These are phyloP conservation scores for Synanthedon andrenaeformis DNA, from an alignment of 2,888 invertebrate species.

Conservation along the genomic window DNA sequence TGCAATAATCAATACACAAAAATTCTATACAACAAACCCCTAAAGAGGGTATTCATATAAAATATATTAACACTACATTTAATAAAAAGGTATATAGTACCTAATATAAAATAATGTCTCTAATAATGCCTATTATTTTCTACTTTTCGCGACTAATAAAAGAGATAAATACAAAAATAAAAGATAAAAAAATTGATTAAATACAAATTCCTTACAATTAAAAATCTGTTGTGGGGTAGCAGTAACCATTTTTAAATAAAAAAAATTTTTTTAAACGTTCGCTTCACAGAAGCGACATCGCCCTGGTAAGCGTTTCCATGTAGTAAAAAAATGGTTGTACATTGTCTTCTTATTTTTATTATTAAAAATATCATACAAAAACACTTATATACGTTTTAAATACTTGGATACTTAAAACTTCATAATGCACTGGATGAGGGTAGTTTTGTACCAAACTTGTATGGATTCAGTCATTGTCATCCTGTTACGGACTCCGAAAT, in stretches of 20 bases:
- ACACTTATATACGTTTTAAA: conserved; percentile 44
- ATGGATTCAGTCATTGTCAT: conserved; percentile 39
- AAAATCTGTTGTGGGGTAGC: not conserved
- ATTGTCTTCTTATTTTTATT: conserved; percentile 36
- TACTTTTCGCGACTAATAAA: conserved; percentile 11
- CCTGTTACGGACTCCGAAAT: conserved; percentile 38
- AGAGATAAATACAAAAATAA: not conserved
- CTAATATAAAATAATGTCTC: conserved; percentile 35
- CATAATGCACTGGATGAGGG: conserved; percentile 60
- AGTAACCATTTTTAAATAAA: not conserved
- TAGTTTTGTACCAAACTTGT: conserved; percentile 48
- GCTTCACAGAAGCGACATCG: conserved; percentile 60
- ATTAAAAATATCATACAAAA: conserved; percentile 54
- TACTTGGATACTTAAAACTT: conserved; percentile 38
- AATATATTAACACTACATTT: conserved; percentile 29
- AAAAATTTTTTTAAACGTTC: conserved; percentile 6
- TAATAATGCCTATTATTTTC: conserved; percentile 44
- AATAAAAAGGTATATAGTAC: conserved; percentile 23
- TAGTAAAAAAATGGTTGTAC: conserved; percentile 36
- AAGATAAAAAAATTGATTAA: not conserved
- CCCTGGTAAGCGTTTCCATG: conserved; percentile 37
- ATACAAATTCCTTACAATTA: not conserved
- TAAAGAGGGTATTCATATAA: conserved; percentile 26
- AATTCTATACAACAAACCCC: conserved; percentile 37
- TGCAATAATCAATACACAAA: conserved; percentile 20